A percentile compares a stretch with the other conserved stretches of the same genome.
Conservation (phyloP, 2,888 invertebrate genomes). For the Macrostomum cliftonense region DNA sequence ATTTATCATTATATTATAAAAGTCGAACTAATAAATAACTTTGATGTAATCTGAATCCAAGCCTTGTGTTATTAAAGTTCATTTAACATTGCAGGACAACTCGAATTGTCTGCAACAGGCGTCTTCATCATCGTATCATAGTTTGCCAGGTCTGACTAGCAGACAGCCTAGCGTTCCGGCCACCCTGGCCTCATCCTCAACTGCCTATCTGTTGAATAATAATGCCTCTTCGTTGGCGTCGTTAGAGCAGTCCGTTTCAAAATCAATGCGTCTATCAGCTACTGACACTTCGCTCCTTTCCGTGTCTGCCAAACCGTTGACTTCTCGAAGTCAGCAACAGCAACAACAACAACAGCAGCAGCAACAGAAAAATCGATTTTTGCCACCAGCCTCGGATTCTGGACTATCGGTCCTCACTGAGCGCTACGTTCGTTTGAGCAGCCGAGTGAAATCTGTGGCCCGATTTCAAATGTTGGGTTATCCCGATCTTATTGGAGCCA, state of each 20-base stretch:
- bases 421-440: slow-evolving; percentile 25
- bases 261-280: slow-evolving; percentile 7
- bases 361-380: slow-evolving; percentile 3
- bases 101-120: too few species aligned
- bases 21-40: too few species aligned
- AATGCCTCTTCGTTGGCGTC: too few species aligned
- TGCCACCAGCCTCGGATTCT: slow-evolving; percentile 2
- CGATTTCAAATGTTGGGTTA: slow-evolving; percentile 56
- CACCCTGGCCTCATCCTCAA: too few species aligned
- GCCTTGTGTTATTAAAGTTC: too few species aligned
- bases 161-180: too few species aligned
- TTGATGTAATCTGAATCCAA: too few species aligned
- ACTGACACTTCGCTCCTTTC: background rate
- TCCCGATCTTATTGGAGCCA: slow-evolving; percentile 50
- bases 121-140: too few species aligned
- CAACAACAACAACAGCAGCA: slow-evolving; percentile 11
- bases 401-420: slow-evolving; percentile 18
- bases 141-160: too few species aligned
- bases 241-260: background rate
- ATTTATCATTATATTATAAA: too few species aligned
- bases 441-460: slow-evolving; percentile 43
- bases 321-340: slow-evolving; percentile 4
- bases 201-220: too few species aligned
- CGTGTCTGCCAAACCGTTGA: background rate
- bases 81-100: too few species aligned